Evolutionary conservation across 2,888 invertebrate species (phyloP).

Genomic region (Acronicta leporina): DNA sequence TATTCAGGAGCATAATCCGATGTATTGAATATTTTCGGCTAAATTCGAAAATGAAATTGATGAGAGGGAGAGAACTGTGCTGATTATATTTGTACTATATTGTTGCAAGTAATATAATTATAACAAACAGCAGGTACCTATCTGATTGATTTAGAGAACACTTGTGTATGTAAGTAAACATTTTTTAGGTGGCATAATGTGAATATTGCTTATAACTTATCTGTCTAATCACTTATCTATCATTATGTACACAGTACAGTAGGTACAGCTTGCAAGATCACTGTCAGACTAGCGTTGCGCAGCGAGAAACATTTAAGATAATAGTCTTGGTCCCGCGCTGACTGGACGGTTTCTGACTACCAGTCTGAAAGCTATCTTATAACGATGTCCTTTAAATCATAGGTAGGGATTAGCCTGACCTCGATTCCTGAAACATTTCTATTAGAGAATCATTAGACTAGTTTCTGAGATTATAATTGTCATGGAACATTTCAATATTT

Average conservation of each 20-base stretch:
- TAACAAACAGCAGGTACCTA: not conserved
- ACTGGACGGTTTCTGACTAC: conserved; percentile 31
- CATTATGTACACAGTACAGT: conserved; percentile 56
- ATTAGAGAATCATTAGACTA: conserved; percentile 60
- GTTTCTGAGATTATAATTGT: conserved; percentile 54
- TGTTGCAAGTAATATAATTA: not conserved
- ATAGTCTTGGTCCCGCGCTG: conserved; percentile 4
- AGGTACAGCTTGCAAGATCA: conserved; percentile 32
- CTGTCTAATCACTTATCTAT: conserved; percentile 49
- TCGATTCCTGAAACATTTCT: conserved; percentile 30
- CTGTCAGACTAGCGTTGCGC: conserved; percentile 31
- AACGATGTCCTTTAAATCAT: conserved; percentile 4
- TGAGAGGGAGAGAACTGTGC: not conserved
- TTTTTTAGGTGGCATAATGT: conserved; percentile 46
- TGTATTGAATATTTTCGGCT: too few species aligned
- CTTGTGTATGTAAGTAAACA: conserved; percentile 2
- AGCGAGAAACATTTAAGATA: conserved; percentile 15
- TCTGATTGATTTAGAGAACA: not conserved
- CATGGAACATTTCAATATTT: conserved; percentile 50
- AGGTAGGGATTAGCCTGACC: conserved; percentile 4
- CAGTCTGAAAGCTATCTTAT: conserved; percentile 24
- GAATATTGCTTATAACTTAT: conserved; percentile 64
- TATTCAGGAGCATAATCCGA: too few species aligned
- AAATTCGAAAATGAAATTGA: too few species aligned
- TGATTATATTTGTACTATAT: not conserved